These are phyloP conservation scores for Acronicta leporina DNA, from an alignment of 2,888 invertebrate species.

Conservation along the genomic window DNA sequence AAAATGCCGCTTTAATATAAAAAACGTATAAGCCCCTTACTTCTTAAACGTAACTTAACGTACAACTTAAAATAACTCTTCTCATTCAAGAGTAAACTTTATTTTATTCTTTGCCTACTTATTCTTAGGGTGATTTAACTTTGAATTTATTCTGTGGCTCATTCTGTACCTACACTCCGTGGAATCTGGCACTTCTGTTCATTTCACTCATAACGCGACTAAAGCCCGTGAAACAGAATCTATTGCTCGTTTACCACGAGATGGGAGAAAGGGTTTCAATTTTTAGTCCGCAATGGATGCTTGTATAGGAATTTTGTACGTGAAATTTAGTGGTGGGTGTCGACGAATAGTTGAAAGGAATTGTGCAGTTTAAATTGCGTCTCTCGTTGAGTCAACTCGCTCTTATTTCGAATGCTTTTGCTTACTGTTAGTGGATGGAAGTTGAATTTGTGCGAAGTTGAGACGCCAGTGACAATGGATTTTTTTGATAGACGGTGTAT, in stretches of 20 bases:
- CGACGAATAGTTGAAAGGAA: slow-evolving; percentile 41
- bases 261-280: background rate
- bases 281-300: slow-evolving; percentile 36
- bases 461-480: slow-evolving; percentile 29
- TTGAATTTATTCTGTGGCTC: slow-evolving; percentile 52
- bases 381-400: slow-evolving; percentile 50
- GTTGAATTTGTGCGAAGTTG: slow-evolving; percentile 54
- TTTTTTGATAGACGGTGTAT: slow-evolving; percentile 15
- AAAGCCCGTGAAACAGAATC: slow-evolving; percentile 14
- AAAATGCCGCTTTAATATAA: slow-evolving; percentile 24
- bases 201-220: slow-evolving; percentile 39
- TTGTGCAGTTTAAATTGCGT: slow-evolving; percentile 61
- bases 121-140: slow-evolving; percentile 57
- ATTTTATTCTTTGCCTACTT: slow-evolving; percentile 53
- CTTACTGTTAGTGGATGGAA: slow-evolving; percentile 42
- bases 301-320: slow-evolving; percentile 18
- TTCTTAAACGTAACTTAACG: slow-evolving; percentile 42
- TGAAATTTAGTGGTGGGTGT: slow-evolving; percentile 12
- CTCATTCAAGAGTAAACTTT: slow-evolving; percentile 40
- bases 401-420: slow-evolving; percentile 48
- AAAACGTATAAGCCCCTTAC: slow-evolving; percentile 23
- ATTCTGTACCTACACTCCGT: slow-evolving; percentile 44
- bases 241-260: slow-evolving; percentile 41
- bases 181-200: slow-evolving; percentile 48
- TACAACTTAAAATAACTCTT: slow-evolving; percentile 36